These are phyloP conservation scores for Heliangelus exortis DNA, from an alignment of 2,797 vertebrate genomes.

Conservation along the genomic window DNA sequence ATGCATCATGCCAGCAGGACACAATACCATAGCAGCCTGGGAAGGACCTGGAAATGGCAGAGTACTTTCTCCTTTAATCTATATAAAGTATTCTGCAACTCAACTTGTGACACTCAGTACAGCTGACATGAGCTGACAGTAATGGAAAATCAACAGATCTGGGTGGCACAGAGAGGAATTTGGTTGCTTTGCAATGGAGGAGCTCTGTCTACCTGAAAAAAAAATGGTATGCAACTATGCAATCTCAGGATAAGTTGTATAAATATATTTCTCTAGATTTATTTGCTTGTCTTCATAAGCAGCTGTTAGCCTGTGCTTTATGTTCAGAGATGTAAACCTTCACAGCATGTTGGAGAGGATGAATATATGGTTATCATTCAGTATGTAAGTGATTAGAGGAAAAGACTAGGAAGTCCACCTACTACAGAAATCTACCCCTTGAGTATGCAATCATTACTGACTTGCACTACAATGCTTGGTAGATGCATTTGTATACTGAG, in stretches of 20 bases:
- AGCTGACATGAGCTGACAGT: conserved; percentile 9
- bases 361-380: not conserved
- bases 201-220: conserved; percentile 29
- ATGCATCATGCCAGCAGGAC: not conserved
- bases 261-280: conserved; percentile 46
- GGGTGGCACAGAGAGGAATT: conserved; percentile 8
- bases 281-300: conserved; percentile 45
- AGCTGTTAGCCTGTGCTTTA: conserved; percentile 37
- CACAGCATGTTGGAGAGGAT: not conserved
- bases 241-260: conserved; percentile 7
- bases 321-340: conserved; percentile 45
- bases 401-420: not conserved
- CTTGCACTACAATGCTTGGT: not conserved
- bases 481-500: not conserved
- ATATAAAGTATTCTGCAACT: not conserved
- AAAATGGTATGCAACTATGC: not conserved
- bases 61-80: not conserved
- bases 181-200: conserved; percentile 8
- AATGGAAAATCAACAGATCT: conserved; percentile 44
- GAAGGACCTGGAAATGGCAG: not conserved
- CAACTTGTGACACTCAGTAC: not conserved
- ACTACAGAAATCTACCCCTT: not conserved
- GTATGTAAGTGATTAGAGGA: not conserved
- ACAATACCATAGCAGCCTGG: not conserved
- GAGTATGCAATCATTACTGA: not conserved